These are phyloP conservation scores for Astreopora myriophthalma DNA, from an alignment of 64 coral and sea anemone species.

Conservation along the genomic window DNA sequence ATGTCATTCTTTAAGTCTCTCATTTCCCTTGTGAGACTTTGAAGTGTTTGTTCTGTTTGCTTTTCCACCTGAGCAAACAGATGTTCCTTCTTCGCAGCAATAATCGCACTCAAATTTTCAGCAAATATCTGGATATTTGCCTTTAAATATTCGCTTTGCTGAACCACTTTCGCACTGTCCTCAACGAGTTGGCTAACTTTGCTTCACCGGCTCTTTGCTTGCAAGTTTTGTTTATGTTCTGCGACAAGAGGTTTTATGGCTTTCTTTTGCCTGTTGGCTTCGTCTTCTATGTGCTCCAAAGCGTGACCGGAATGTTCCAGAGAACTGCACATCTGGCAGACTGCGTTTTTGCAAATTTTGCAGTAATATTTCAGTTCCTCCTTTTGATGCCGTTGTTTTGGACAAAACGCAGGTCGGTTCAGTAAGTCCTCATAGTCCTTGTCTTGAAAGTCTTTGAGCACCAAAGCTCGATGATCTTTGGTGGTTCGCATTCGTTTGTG, in stretches of 20 bases:
- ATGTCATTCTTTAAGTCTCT: not conserved
- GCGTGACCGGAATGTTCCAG: not conserved
- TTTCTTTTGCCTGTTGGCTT: not conserved
- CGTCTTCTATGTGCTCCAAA: not conserved
- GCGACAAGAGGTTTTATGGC: not conserved
- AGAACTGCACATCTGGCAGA: constrained; percentile 27
- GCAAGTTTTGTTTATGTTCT: not conserved
- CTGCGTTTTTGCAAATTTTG: constrained; percentile 34
- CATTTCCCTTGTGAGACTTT: not conserved
- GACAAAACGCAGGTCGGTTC: constrained; percentile 60
- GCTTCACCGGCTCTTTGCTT: not conserved
- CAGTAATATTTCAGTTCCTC: constrained; percentile 69
- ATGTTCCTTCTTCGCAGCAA: not conserved
- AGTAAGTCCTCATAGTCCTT: constrained; percentile 63
- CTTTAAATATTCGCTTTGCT: not conserved
- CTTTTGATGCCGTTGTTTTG: constrained; percentile 60
- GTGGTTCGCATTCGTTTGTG: constrained; percentile 56
- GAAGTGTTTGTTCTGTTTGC: not conserved
- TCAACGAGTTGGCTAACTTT: not conserved
- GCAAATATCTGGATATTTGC: not conserved
- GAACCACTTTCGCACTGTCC: not conserved
- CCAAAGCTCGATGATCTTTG: constrained; percentile 49
- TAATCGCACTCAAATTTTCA: not conserved
- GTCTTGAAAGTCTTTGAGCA: constrained; percentile 39
- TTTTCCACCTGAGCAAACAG: not conserved